Conservation (phyloP, 1,140 invertebrate species). For the Octopus bimaculoides region DNA sequence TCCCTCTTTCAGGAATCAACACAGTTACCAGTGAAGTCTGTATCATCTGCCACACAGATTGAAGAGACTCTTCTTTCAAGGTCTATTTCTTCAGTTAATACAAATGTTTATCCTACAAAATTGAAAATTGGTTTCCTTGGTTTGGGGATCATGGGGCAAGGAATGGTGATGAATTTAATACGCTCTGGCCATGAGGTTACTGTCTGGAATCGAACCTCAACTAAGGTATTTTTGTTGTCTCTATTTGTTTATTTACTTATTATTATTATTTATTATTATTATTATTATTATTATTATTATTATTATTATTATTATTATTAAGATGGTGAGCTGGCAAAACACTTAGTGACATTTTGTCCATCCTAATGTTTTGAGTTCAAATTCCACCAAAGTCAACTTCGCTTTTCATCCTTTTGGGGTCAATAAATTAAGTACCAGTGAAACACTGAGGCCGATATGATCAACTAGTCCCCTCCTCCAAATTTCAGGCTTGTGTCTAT, state of each 20-base stretch:
- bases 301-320: not conserved
- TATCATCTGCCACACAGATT: constrained; percentile 32
- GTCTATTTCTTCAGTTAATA: constrained; percentile 22
- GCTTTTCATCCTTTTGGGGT: too few relatives aligned
- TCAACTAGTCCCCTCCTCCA: too few relatives aligned
- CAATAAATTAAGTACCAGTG: too few relatives aligned
- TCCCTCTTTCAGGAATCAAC: too few relatives aligned
- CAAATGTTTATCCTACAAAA: constrained; percentile 73
- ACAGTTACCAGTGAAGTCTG: constrained; percentile 7
- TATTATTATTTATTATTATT: not conserved
- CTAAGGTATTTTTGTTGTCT: constrained; percentile 66
- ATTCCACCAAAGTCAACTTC: too few relatives aligned
- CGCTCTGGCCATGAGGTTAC: constrained; percentile 90
- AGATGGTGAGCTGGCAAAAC: too few relatives aligned
- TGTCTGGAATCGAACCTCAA: constrained; percentile 89
- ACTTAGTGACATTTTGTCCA: too few relatives aligned
- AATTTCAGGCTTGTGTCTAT: too few relatives aligned
- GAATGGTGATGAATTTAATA: constrained; percentile 86
- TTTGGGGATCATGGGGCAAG: constrained; percentile 92
- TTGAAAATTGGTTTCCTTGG: constrained; percentile 93
- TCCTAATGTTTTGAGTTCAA: too few relatives aligned
- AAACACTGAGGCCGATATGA: too few relatives aligned
- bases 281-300: not conserved
- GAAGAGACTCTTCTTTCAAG: constrained; percentile 23
- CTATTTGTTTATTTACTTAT: constrained; percentile 6